Conservation (phyloP, 2,113 vertebrate species). For the Glaucidium brasilianum region DNA sequence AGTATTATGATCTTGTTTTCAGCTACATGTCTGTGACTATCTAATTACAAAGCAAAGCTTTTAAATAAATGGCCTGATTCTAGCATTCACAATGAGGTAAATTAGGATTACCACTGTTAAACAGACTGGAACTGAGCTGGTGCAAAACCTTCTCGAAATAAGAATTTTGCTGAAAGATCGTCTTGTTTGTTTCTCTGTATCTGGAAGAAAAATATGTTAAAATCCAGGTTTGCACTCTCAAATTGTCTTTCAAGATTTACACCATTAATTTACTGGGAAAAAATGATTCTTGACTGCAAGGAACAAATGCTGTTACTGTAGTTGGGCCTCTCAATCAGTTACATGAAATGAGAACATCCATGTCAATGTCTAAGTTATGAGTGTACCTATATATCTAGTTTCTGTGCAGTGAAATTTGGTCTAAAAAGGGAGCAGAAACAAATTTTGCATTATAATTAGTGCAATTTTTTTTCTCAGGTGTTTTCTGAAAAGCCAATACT, state of each 20-base stretch:
- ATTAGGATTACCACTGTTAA: not conserved
- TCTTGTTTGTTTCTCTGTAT: not conserved
- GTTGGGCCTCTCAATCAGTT: not conserved
- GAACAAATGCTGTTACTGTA: not conserved
- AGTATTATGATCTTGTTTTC: conserved; percentile 68
- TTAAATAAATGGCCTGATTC: conserved; percentile 46
- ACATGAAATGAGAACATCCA: not conserved
- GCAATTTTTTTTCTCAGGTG: not conserved
- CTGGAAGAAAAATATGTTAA: conserved; percentile 20
- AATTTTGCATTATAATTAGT: not conserved
- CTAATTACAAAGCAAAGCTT: conserved; percentile 70
- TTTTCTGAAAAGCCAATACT: not conserved
- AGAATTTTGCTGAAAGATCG: conserved; percentile 30
- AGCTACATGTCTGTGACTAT: conserved; percentile 62
- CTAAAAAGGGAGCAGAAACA: not conserved
- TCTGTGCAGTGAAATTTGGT: not conserved
- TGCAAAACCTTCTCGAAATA: not conserved
- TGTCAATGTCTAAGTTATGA: not conserved
- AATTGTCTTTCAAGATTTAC: not conserved
- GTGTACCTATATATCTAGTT: not conserved
- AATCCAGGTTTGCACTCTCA: not conserved
- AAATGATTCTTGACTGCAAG: not conserved
- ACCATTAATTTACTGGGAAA: not conserved
- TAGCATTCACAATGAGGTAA: not conserved
- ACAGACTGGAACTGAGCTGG: not conserved